These are phyloP conservation scores for Hylia prasina DNA, from an alignment of 2,113 vertebrate species.

Conservation along the genomic window DNA sequence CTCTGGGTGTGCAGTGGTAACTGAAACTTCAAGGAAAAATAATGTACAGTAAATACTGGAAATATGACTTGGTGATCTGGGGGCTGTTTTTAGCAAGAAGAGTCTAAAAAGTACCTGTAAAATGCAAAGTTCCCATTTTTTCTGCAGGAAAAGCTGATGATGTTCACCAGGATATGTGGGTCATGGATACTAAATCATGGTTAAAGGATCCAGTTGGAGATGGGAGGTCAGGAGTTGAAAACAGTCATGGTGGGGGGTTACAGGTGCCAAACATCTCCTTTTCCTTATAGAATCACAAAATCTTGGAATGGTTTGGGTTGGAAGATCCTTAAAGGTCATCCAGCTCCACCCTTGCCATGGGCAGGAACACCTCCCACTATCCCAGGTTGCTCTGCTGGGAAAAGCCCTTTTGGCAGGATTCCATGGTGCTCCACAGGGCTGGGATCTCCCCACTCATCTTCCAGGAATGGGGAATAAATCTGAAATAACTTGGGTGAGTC, in stretches of 20 bases:
- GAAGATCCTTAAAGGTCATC: neutral
- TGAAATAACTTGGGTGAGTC: neutral
- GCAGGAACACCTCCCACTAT: neutral
- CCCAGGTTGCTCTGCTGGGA: neutral
- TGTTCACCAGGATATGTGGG: neutral
- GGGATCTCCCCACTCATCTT: neutral
- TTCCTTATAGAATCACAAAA: neutral
- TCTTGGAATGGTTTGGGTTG: neutral
- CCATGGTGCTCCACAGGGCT: neutral
- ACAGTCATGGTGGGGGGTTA: too few relatives aligned
- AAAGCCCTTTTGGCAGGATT: neutral
- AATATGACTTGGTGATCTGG: neutral
- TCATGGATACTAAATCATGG: fast-evolving
- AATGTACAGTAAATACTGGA: neutral
- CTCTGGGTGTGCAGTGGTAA: neutral
- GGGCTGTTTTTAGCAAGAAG: neutral
- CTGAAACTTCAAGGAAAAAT: neutral
- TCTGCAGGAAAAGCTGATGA: neutral
- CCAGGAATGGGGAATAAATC: neutral
- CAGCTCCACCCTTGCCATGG: neutral
- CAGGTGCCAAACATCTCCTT: neutral
- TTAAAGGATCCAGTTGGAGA: neutral
- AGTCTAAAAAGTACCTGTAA: neutral
- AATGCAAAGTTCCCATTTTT: neutral
- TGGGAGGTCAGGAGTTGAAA: neutral